Base-by-base conservation (phyloP, 2,888 invertebrate species). In the Polydrusus cervinus region DNA sequence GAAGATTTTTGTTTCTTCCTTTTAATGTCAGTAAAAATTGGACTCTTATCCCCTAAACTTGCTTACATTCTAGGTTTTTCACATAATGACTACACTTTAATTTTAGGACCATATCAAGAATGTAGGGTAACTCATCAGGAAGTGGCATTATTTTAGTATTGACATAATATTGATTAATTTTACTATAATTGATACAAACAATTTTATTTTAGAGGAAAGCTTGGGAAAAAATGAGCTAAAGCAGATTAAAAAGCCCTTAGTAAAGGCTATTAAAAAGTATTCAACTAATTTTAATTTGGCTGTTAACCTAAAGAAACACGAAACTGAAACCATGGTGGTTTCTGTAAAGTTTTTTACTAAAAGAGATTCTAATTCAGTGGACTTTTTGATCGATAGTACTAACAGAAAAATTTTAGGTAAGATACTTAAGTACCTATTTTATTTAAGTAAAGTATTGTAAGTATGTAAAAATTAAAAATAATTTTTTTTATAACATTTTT, bases 391-490 rank as follows among this genome's bases (percentile, higher is more conserved):
- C 3, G 66, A 78, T 60, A 61, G 69, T 62, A 51, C 34, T 9
- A 34, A 74, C 10, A 69, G 67, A 62, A 70, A 72, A 72, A 70
- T 78, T 38, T 70, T 78, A 45, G 69, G 78, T 78, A 62, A 62
- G 62, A 18, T 16, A 25, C 25, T 1, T 25, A 3, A 25, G 5
- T 5, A 25, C 25, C 25, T 25, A 25, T 25, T n/a, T n/a, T n/a
- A n/a, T n/a, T n/a, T n/a, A n/a, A n/a, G n/a, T n/a, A n/a, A n/a
- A n/a, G n/a, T n/a, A n/a, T n/a, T n/a, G n/a, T n/a, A n/a, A n/a
- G n/a, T n/a, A n/a, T n/a, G n/a, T n/a, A n/a, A n/a, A n/a, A n/a
- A n/a, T n/a, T n/a, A n/a, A n/a, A n/a, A n/a, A n/a, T n/a, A n/a
- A n/a, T n/a, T n/a, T n/a, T n/a, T n/a, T n/a, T n/a, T n/a, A n/a